Conservation (phyloP, 2,113 vertebrate genomes). For the Rhinoderma darwinii region DNA sequence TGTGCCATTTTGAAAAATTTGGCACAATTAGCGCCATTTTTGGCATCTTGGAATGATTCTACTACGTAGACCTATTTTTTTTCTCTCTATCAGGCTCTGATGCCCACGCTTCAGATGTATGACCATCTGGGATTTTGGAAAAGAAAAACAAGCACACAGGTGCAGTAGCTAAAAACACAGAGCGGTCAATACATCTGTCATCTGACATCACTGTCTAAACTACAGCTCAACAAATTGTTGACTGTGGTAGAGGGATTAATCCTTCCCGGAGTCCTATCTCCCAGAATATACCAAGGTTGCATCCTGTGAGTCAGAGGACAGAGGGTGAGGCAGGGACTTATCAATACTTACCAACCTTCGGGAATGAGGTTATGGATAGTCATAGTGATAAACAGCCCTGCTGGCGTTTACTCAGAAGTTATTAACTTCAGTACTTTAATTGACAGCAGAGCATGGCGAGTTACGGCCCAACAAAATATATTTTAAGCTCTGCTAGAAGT, state of each 20-base stretch:
- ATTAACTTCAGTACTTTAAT: slow-evolving; percentile 22
- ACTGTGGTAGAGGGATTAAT: background rate
- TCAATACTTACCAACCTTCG: slow-evolving; percentile 49
- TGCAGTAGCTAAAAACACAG: slow-evolving; percentile 17
- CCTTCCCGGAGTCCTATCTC: background rate
- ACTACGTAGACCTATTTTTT: background rate
- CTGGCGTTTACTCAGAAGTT: slow-evolving; percentile 3
- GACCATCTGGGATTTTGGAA: slow-evolving; percentile 1
- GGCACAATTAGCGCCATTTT: background rate
- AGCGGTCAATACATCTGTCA: slow-evolving; percentile 26
- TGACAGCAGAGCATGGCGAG: background rate
- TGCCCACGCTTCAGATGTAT: background rate
- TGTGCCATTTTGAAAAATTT: background rate
- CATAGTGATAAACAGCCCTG: slow-evolving; percentile 17
- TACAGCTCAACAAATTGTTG: background rate
- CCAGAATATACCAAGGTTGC: slow-evolving; percentile 40
- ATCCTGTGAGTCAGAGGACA: slow-evolving; percentile 7
- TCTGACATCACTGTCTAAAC: slow-evolving; percentile 31
- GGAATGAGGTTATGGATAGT: slow-evolving; percentile 48
- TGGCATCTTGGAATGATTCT: too few species aligned
- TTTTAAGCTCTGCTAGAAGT: background rate
- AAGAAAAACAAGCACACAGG: background rate
- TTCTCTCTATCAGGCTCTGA: background rate
- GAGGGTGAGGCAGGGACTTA: background rate
- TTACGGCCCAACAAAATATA: background rate